Conservation (phyloP, 2,797 vertebrate genomes). For the Mus spretus region DNA sequence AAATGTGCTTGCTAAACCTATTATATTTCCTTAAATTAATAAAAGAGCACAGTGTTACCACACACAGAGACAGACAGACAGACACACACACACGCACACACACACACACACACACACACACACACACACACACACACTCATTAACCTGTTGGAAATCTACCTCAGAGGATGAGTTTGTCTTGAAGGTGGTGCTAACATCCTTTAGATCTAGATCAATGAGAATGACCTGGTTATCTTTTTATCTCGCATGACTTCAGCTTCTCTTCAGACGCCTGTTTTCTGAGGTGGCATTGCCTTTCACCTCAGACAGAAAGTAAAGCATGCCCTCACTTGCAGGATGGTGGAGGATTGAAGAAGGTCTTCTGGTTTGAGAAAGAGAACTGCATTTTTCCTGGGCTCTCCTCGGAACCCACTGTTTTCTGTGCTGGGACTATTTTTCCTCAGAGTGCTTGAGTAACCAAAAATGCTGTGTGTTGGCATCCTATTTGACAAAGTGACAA, state of each 20-base stretch:
- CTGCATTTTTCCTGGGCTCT: background rate
- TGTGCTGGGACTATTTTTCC: background rate
- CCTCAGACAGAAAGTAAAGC: background rate
- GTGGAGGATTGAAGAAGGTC: background rate
- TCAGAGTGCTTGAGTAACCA: background rate
- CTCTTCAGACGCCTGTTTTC: background rate
- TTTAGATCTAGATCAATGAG: slow-evolving; percentile 18
- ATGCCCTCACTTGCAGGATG: background rate
- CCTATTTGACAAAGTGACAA: background rate
- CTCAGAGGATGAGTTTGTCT: slow-evolving; percentile 44
- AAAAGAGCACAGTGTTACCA: background rate
- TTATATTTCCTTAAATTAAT: slow-evolving; percentile 60
- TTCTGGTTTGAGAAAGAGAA: no score
- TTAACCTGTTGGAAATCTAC: slow-evolving; percentile 41
- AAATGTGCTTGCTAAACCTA: slow-evolving; percentile 21
- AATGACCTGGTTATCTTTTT: slow-evolving; percentile 37
- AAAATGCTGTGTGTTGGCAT: background rate
- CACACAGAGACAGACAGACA: background rate
- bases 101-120: no score
- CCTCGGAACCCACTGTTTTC: background rate
- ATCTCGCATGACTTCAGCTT: background rate
- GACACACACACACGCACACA: background rate
- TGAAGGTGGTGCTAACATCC: background rate
- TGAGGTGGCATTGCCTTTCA: background rate
- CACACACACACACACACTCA: background rate